phyloP scores from a whole-genome alignment of 2,797 vertebrate species.

The Anomalospiza imberbis region DNA sequence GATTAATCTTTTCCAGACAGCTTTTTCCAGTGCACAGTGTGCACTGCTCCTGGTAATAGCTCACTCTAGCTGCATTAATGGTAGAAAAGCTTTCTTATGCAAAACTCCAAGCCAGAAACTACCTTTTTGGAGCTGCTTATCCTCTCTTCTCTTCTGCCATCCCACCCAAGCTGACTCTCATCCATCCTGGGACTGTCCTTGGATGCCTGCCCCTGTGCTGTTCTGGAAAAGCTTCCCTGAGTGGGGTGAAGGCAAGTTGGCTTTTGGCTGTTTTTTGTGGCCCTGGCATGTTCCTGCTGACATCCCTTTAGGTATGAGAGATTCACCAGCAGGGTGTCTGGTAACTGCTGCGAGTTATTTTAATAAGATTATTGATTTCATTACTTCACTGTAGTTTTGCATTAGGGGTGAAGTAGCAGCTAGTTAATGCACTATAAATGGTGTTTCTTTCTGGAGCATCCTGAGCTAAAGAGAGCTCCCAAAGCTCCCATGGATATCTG shows the following conservation, averaged over 20 bases:
- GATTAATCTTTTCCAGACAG: not conserved
- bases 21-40: not conserved
- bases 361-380: not conserved
- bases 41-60: not conserved
- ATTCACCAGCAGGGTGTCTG: not conserved
- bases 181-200: not conserved
- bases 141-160: not conserved
- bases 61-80: not conserved
- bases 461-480: not conserved
- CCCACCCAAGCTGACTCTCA: not conserved
- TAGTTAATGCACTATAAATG: not conserved
- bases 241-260: not conserved
- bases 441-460: not conserved
- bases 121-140: not conserved
- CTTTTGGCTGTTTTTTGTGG: not conserved
- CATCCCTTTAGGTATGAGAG: not conserved
- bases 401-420: not conserved
- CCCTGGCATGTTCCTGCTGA: not conserved
- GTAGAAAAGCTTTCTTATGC: not conserved
- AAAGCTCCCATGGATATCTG: not conserved
- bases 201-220: accelerated
- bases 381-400: not conserved
- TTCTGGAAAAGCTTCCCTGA: not conserved
- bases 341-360: not conserved
- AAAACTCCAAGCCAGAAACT: not conserved